Evolutionary conservation across 2,888 invertebrate species (phyloP), one percentile per base, ranked within the genome.

Genomic region (Temnothorax unifasciatus): DNA sequence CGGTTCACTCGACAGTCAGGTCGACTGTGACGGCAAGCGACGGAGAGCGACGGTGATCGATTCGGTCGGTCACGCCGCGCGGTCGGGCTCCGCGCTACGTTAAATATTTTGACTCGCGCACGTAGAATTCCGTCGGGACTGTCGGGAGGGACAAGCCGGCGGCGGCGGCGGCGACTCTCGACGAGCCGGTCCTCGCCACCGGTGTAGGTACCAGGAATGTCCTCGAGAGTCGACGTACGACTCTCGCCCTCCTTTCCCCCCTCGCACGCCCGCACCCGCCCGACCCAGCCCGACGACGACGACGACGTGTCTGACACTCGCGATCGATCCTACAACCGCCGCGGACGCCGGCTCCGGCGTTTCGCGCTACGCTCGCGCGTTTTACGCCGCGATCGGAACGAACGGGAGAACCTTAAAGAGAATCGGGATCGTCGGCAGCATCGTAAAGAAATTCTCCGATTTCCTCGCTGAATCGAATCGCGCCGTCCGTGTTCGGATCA

Each of bases 201-300:
- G 86, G 83, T 85, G 84, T 41, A 15, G 29, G 29, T 71, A 85
- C 85, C 82, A 89, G 85, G 91, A 90, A 90, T 85, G 91, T 86
- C 34, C 91, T 87, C 86, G 89, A 90, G 90, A 87, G 85, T 85
- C 89, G 84, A 83, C 69, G 84, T 82, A 64, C 54, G 87, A 6
- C 64, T 71, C 71, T 61, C 83, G 81, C 84, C 86, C 82, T 77
- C 86, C 89, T 86, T 74, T 76, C 75, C 84, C 66, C 71, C 71
- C 63, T 63, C 75, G 74, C 34, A 76, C 89, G 84, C 87, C 71
- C 44, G 44, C 76, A 63, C 61, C 54, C 79, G 84, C 44, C 83
- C 89, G 83, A 85, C 88, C 91, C 89, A 90, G 92, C 92, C 92
- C 92, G 93, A 93, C 93, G 92, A 93, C 92, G 91, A 90, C 93